Percentiles rank a stretch among this genome's conserved stretches.
Conservation (phyloP, 2,797 vertebrate species). For the Gallinago nigripennis region DNA sequence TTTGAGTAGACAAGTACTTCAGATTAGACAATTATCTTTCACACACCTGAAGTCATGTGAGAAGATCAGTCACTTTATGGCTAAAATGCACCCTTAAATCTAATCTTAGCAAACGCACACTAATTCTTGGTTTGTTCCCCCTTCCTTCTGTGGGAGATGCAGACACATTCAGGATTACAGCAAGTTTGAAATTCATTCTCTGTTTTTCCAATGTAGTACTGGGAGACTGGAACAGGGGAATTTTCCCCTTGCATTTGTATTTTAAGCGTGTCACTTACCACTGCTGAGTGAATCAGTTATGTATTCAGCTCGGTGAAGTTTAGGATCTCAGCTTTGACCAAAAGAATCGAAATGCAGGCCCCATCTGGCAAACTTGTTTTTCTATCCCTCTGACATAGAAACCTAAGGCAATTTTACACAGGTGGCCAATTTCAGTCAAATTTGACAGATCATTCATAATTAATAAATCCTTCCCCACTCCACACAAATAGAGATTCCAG, state of each 20-base stretch:
- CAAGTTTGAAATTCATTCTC: not conserved
- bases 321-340: not conserved
- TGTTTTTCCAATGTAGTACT: not conserved
- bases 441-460: not conserved
- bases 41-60: not conserved
- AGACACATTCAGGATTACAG: not conserved
- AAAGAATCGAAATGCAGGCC: not conserved
- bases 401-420: not conserved
- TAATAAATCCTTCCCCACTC: not conserved
- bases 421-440: not conserved
- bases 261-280: not conserved
- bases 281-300: not conserved
- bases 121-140: not conserved
- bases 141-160: not conserved
- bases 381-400: not conserved
- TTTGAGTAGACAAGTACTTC: not conserved
- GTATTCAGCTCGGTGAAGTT: not conserved
- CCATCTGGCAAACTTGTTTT: not conserved
- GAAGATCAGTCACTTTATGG: not conserved
- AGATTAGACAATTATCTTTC: not conserved
- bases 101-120: not conserved
- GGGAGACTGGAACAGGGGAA: not conserved
- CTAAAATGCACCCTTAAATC: not conserved
- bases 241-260: not conserved
- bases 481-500: not conserved